phyloP scores from a whole-genome alignment of 1,140 invertebrate species.

The Zaprionus ornatus region DNA sequence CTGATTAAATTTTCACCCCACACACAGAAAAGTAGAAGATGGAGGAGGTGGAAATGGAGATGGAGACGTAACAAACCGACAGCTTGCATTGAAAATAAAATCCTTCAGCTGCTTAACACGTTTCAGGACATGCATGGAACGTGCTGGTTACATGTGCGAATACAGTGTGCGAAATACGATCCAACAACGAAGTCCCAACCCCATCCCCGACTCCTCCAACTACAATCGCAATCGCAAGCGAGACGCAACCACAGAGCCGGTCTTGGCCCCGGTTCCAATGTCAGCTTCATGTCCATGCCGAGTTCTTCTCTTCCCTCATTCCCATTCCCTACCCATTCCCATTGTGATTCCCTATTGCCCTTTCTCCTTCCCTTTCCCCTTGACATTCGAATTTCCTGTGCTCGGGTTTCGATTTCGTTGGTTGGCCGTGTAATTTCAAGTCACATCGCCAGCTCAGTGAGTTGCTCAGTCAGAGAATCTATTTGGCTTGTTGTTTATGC shows the following conservation, averaged over 20 bases:
- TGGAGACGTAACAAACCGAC: not conserved
- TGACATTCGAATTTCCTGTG: constrained; percentile 27
- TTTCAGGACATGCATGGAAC: constrained; percentile 73
- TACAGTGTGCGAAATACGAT: not conserved
- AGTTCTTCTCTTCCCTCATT: constrained; percentile 3
- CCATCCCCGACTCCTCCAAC: not conserved
- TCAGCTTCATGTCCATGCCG: constrained; percentile 16
- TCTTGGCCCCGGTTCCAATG: not conserved
- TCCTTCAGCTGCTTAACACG: constrained; percentile 70
- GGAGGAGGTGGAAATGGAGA: constrained; percentile 4
- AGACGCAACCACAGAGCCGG: not conserved
- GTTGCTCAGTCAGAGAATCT: constrained; percentile 40
- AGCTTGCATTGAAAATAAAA: constrained; percentile 71
- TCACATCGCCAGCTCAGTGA: constrained; percentile 21
- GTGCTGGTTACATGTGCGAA: constrained; percentile 59
- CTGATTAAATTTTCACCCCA: constrained; percentile 70
- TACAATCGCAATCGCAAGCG: constrained; percentile 10
- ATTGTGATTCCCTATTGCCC: not conserved
- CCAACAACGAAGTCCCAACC: not conserved
- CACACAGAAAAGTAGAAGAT: constrained; percentile 5
- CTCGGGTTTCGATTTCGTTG: constrained; percentile 14
- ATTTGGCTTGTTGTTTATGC: constrained; percentile 70
- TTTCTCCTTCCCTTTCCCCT: not conserved
- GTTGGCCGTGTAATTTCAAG: constrained; percentile 37
- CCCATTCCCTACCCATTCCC: not conserved